Percentiles rank a stretch among this genome's conserved stretches.
Conservation (phyloP, 2,113 vertebrate species). For the Lophura nycthemera region DNA sequence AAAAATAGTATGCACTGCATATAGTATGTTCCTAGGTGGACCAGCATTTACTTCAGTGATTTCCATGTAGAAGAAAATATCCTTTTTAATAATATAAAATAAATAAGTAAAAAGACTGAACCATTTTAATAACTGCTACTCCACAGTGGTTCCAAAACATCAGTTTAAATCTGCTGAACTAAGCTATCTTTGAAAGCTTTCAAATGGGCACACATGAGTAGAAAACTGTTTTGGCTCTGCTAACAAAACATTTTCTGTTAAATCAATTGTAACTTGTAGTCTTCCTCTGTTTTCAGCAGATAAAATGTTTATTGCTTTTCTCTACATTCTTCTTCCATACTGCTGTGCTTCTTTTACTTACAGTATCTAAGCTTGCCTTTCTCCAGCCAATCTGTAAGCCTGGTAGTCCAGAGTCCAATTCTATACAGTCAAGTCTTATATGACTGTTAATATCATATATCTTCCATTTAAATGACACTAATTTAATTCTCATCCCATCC, state of each 20-base stretch:
- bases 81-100: background rate
- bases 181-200: background rate
- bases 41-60: background rate
- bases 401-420: background rate
- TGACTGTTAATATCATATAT: background rate
- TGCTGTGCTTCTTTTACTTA: background rate
- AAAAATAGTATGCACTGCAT: background rate
- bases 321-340: background rate
- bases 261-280: background rate
- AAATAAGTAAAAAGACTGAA: background rate
- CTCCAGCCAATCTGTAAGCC: background rate
- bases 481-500: background rate
- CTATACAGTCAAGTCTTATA: background rate
- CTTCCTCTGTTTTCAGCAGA: conserved; percentile 1
- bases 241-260: background rate
- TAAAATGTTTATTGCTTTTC: background rate
- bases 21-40: background rate
- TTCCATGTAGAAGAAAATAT: background rate
- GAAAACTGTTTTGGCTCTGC: background rate
- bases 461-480: background rate
- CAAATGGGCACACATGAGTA: background rate
- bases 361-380: background rate
- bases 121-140: background rate
- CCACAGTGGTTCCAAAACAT: background rate
- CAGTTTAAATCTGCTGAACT: background rate